These are phyloP conservation scores for Drosophila prostipennis DNA, from an alignment of 2,888 invertebrate genomes.

Conservation along the genomic window DNA sequence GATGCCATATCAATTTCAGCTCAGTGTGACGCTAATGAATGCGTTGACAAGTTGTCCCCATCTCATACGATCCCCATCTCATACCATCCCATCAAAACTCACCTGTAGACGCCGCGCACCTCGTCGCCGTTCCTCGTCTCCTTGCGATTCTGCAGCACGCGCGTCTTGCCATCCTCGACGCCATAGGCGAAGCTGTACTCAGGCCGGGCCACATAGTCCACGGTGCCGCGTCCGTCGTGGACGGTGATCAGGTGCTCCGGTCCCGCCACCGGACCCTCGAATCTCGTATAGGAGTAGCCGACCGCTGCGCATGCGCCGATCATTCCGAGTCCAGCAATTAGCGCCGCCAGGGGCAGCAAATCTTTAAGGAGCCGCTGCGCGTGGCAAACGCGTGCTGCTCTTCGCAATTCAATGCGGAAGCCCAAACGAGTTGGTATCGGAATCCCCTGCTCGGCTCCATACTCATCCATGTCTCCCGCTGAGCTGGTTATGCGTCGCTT, in stretches of 20 bases:
- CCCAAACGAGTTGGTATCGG: conserved; percentile 49
- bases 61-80: neutral
- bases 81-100: conserved; percentile 45
- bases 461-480: conserved; percentile 35
- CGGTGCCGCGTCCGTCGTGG: conserved; percentile 84
- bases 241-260: conserved; percentile 83
- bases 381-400: conserved; percentile 39
- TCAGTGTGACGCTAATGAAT: conserved; percentile 56
- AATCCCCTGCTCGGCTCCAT: neutral
- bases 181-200: conserved; percentile 91
- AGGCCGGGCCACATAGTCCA: conserved; percentile 89
- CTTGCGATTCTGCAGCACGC: conserved; percentile 90
- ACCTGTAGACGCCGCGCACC: conserved; percentile 89
- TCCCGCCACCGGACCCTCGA: conserved; percentile 90
- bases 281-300: conserved; percentile 89
- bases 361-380: conserved; percentile 40
- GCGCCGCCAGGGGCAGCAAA: conserved; percentile 40
- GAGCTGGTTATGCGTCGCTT: conserved; percentile 60
- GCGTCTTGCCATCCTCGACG: conserved; percentile 89
- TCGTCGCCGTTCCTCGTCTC: conserved; percentile 90
- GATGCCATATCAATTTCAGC: conserved; percentile 30
- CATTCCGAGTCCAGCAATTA: conserved; percentile 52
- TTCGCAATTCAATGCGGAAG: conserved; percentile 67
- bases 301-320: conserved; percentile 74
- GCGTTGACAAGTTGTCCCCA: conserved; percentile 37